These are phyloP conservation scores for Lumbricus terrestris DNA, from an alignment of 2,888 invertebrate genomes.

Conservation along the genomic window DNA sequence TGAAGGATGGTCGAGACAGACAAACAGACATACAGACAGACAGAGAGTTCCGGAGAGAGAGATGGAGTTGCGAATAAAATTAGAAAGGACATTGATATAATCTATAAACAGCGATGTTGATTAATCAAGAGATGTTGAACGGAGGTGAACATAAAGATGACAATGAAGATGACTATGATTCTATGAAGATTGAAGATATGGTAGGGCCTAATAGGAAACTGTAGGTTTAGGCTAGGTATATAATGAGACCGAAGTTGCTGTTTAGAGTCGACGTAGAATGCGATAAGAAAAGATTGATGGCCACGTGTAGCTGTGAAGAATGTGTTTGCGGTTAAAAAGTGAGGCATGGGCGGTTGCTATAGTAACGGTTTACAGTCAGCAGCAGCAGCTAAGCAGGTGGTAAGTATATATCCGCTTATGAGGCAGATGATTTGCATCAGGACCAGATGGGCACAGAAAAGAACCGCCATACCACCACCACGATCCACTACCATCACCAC, in stretches of 20 bases:
- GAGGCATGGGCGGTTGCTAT: background rate
- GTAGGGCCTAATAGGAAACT: background rate
- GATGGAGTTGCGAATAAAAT: background rate
- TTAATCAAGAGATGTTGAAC: no score
- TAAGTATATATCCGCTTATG: background rate
- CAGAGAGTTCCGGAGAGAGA: no score
- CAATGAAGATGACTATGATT: no score
- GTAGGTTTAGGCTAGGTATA: background rate
- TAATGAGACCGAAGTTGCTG: background rate
- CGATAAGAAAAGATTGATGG: background rate
- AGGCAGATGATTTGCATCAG: background rate
- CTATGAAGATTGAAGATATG: no score
- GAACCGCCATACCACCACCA: background rate
- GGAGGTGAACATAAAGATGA: no score
- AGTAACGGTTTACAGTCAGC: background rate
- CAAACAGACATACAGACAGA: background rate
- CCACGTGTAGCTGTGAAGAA: background rate
- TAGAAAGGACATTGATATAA: background rate
- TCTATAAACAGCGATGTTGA: no score
- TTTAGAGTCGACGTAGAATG: background rate
- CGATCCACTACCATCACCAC: background rate
- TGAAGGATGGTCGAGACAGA: background rate
- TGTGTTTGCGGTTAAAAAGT: background rate
- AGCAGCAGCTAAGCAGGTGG: background rate
- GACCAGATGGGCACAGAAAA: background rate